Evolutionary conservation across 2,113 vertebrate species (phyloP), one percentile per base, ranked within the genome.

Genomic region (Malurus melanocephalus): DNA sequence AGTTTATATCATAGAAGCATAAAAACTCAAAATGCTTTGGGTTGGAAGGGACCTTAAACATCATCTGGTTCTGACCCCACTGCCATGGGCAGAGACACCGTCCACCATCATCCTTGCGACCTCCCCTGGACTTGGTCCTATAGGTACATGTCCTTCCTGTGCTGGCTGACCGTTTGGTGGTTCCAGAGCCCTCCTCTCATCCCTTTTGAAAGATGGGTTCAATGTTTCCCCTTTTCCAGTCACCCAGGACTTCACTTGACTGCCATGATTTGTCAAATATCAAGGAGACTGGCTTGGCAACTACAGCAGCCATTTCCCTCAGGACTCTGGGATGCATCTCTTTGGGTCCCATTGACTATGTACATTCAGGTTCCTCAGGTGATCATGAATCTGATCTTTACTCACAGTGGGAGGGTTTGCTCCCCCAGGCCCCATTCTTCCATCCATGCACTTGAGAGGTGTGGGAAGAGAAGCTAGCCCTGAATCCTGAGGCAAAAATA

Each of bases 301-400:
- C 30, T 10, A 19, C 35, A 33, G 13, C 35, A n/a, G 33, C 4
- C 33, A 17, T 48, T 67, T 80, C 23, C 19, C 23, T 59, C 35
- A 42, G 45, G 21, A 4, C 4, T 19, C 14, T 28, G 11, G 52
- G 14, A 7, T 28, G 7, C 18, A 57, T 17, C 18, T n/a, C 33
- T 40, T 9, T 0, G 0, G 10, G 8, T 48, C n/a, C 22, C 28
- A 11, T 3, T 26, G 51, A 26, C 6, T 33, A 33, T 7, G 33
- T 33, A 21, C 13, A 11, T 40, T 48, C 43, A 32, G 22, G 17
- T 11, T 48, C 64, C 20, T 22, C 22, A 68, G 18, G 11, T 15
- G 14, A 6, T 28, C 43, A 42, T 3, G 2, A 59, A 42, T 10
- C 23, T 49, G 23, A n/a, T 17, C 22, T 57, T 67, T 48, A 18